A percentile compares a stretch with the other conserved stretches of the same genome.
Evolutionary conservation across 2,797 vertebrate species (phyloP).

Genomic region (Labeo calbasu): DNA sequence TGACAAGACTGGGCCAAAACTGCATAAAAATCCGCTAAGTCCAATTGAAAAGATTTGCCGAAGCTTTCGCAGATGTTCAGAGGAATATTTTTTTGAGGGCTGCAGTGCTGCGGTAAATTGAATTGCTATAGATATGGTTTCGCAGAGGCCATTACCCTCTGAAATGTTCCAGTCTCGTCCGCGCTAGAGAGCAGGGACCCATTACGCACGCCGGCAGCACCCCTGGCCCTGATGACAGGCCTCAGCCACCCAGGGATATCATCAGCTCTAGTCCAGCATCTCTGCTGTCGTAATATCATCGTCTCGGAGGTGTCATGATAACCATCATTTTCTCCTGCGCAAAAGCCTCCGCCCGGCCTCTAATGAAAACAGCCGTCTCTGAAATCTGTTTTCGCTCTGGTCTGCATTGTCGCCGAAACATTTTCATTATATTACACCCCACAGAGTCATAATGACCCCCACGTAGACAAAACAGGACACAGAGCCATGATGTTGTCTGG

Average conservation of each 20-base stretch:
- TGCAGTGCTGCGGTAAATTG: constrained; percentile 34
- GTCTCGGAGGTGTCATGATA: constrained; percentile 73
- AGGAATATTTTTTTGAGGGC: constrained; percentile 32
- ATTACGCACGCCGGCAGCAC: constrained; percentile 33
- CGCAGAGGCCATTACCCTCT: constrained; percentile 45
- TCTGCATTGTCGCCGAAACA: constrained; percentile 73
- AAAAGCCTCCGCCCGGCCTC: constrained; percentile 23
- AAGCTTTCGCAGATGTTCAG: constrained; percentile 41
- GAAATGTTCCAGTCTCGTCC: constrained; percentile 20
- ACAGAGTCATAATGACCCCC: constrained; percentile 69
- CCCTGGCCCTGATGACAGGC: constrained; percentile 36
- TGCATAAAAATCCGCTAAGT: constrained; percentile 38
- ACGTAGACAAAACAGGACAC: constrained; percentile 73
- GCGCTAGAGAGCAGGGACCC: constrained; percentile 26
- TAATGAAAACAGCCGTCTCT: constrained; percentile 54
- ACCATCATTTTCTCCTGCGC: constrained; percentile 69
- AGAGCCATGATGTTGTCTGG: constrained; percentile 67
- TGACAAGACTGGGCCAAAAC: constrained; percentile 36
- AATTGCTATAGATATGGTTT: constrained; percentile 47
- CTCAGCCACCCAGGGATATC: constrained; percentile 67
- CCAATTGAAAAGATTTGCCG: constrained; percentile 37
- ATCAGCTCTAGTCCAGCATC: constrained; percentile 71
- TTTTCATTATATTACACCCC: constrained; percentile 76
- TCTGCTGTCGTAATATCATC: constrained; percentile 70
- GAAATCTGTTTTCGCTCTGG: constrained; percentile 70